phyloP scores from a whole-genome alignment of 1,140 invertebrate genomes.

The Paralvinella palmiformis region DNA sequence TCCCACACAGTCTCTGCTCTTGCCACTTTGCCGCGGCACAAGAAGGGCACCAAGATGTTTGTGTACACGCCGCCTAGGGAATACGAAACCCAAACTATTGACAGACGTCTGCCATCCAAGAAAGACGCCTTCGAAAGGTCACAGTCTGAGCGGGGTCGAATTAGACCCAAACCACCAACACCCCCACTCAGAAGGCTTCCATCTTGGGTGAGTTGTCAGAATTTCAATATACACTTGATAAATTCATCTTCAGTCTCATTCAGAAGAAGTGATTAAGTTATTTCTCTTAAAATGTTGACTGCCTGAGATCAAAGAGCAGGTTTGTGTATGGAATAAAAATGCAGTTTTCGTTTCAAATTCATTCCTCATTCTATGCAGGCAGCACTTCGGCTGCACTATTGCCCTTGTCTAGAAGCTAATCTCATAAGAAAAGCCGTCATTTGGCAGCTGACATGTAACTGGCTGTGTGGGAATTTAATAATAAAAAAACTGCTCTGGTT shows the following conservation, averaged over 20 bases:
- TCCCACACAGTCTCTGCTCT: conserved; percentile 32
- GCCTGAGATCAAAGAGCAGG: no score
- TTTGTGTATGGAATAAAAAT: no score
- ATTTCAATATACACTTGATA: background rate
- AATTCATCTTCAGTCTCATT: background rate
- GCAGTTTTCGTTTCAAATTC: no score
- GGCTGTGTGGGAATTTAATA: no score
- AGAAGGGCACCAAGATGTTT: conserved; percentile 19
- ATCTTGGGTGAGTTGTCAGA: conserved; percentile 32
- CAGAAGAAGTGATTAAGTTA: no score
- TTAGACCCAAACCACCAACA: conserved; percentile 64
- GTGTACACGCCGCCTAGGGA: conserved; percentile 9
- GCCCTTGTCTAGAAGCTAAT: no score
- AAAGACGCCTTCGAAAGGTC: background rate
- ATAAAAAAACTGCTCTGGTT: no score
- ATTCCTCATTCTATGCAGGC: no score
- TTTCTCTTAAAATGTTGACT: no score
- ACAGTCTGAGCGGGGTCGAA: background rate
- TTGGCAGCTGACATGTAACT: no score
- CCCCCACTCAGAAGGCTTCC: conserved; percentile 69
- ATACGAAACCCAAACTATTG: background rate
- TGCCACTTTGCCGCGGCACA: conserved; percentile 34
- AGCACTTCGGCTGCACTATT: no score
- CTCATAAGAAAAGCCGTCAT: no score
- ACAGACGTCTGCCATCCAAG: conserved; percentile 1